Evolutionary conservation across 2,797 vertebrate species (phyloP).

Genomic region (Triplophysa yarkandensis): DNA sequence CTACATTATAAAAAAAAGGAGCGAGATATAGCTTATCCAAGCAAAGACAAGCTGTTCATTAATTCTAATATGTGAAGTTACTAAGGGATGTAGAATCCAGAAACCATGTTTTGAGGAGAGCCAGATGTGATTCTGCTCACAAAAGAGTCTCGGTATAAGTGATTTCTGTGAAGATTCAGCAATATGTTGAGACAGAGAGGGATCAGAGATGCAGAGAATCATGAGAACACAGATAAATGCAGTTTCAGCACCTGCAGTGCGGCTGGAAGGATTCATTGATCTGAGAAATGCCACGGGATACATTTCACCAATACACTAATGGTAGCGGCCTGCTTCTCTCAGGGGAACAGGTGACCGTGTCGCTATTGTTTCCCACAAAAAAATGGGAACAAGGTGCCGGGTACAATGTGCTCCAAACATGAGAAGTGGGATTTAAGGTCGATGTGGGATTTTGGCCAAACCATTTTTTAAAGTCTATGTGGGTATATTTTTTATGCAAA

Average conservation of each 20-base stretch:
- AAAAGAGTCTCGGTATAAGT: background rate
- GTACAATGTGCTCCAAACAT: background rate
- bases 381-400: background rate
- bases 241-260: slow-evolving; percentile 58
- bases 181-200: background rate
- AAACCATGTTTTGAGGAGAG: background rate
- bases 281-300: slow-evolving; percentile 22
- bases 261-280: slow-evolving; percentile 49
- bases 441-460: too few relatives aligned
- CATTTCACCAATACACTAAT: background rate
- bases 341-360: background rate
- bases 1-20: too few relatives aligned
- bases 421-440: too few relatives aligned
- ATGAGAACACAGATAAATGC: slow-evolving; percentile 46
- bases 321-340: background rate
- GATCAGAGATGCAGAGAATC: slow-evolving; percentile 38
- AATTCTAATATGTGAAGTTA: background rate
- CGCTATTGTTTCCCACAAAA: slow-evolving; percentile 2
- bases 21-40: background rate
- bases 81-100: background rate
- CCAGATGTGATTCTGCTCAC: slow-evolving; percentile 11
- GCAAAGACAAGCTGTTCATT: background rate
- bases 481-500: too few relatives aligned
- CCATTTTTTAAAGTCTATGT: too few relatives aligned
- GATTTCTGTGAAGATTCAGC: background rate